Percentiles rank a stretch among this genome's conserved stretches.
Conservation (phyloP, 2,797 vertebrate genomes). For the Eleutherodactylus coqui region DNA sequence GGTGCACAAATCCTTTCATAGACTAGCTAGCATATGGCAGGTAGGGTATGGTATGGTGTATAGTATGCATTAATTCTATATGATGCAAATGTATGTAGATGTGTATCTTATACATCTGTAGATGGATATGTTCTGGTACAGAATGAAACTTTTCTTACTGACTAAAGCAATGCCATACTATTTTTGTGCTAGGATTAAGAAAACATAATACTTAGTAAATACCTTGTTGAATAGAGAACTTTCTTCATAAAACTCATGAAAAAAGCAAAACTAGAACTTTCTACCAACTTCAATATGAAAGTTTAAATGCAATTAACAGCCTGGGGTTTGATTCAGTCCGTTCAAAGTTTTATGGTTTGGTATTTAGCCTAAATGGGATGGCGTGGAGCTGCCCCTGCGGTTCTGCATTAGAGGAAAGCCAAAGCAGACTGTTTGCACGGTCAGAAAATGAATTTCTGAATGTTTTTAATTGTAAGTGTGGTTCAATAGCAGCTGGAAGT, state of each 20-base stretch:
- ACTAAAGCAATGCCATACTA: background rate
- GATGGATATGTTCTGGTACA: background rate
- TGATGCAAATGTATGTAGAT: too few species aligned
- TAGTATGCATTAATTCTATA: too few species aligned
- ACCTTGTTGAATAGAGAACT: constrained; percentile 16
- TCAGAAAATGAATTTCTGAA: constrained; percentile 62
- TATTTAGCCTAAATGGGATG: constrained; percentile 60
- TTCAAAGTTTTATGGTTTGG: constrained; percentile 56
- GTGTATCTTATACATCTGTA: background rate
- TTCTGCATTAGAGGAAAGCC: constrained; percentile 61
- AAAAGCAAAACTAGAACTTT: constrained; percentile 48
- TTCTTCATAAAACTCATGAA: constrained; percentile 43
- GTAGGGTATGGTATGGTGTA: too few species aligned
- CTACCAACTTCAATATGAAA: constrained; percentile 38
- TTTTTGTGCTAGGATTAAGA: constrained; percentile 24
- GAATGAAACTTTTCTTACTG: background rate
- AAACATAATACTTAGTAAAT: constrained; percentile 3
- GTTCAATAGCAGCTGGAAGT: constrained; percentile 60
- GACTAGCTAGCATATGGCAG: too few species aligned
- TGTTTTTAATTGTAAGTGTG: constrained; percentile 60
- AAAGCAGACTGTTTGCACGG: constrained; percentile 55
- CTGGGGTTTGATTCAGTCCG: constrained; percentile 58
- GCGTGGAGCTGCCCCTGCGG: constrained; percentile 61
- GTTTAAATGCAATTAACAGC: constrained; percentile 59
- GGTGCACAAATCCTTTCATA: too few species aligned